Evolutionary conservation across 2,797 vertebrate species (phyloP).

Genomic region (Iguana delicatissima): DNA sequence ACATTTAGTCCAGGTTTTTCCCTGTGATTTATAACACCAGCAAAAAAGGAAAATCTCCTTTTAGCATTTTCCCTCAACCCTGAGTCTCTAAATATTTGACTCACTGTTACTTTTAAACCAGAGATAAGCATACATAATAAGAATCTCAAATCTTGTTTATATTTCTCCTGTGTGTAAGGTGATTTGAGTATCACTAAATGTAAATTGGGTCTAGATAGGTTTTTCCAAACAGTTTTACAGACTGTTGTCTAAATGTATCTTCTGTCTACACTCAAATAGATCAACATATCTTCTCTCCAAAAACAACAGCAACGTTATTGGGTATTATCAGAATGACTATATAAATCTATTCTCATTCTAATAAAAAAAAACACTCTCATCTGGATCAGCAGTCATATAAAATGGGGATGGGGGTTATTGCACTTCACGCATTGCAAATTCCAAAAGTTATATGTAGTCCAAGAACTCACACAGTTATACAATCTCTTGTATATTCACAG

Average conservation of each 20-base stretch:
- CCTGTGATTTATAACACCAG: constrained; percentile 2
- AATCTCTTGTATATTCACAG: background rate
- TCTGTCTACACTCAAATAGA: background rate
- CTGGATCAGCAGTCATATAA: background rate
- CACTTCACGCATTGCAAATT: no score
- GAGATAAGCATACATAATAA: background rate
- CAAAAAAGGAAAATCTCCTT: background rate
- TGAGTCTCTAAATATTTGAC: background rate
- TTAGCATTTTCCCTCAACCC: background rate
- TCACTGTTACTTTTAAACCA: background rate
- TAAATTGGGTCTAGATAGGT: background rate
- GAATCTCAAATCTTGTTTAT: background rate
- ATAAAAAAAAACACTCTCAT: background rate
- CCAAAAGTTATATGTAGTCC: background rate
- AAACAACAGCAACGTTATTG: background rate
- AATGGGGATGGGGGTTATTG: background rate
- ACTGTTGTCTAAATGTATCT: background rate
- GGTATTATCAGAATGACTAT: background rate
- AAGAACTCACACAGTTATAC: background rate
- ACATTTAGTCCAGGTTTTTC: background rate
- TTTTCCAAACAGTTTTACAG: background rate
- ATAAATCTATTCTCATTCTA: no score
- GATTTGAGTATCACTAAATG: background rate
- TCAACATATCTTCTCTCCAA: background rate
- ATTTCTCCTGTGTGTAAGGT: background rate